Percentiles rank a stretch among this genome's conserved stretches.
Evolutionary conservation across 2,113 vertebrate species (phyloP).

Genomic region (Beaufortia kweichowensis): DNA sequence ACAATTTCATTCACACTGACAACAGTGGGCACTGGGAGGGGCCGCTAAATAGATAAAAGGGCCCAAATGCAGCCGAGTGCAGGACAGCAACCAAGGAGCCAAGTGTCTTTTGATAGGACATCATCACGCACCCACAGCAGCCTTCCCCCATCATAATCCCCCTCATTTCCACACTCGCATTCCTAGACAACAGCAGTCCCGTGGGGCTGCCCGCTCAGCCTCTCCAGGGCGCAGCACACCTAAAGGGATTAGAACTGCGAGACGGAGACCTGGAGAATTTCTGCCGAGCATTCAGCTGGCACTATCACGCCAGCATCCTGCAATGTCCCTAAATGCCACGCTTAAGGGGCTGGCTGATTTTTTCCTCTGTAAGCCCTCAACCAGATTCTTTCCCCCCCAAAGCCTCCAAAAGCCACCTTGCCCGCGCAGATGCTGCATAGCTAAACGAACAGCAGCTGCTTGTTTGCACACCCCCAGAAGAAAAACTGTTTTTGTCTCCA

Average conservation of each 20-base stretch:
- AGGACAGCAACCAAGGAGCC: conserved; percentile 68
- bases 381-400: conserved; percentile 41
- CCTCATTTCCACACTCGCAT: conserved; percentile 80
- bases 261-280: conserved; percentile 79
- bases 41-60: conserved; percentile 59
- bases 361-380: conserved; percentile 60
- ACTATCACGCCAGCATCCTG: conserved; percentile 76
- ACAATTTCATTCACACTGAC: conserved; percentile 12
- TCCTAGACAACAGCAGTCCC: conserved; percentile 81
- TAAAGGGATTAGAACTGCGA: conserved; percentile 82
- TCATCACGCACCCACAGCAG: conserved; percentile 76
- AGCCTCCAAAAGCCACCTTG: conserved; percentile 30
- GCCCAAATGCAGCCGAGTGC: conserved; percentile 69
- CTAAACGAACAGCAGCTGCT: conserved; percentile 28
- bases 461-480: not conserved
- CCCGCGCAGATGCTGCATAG: conserved; percentile 1
- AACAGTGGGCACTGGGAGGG: not conserved
- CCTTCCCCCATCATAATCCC: conserved; percentile 72
- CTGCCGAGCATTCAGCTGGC: conserved; percentile 75
- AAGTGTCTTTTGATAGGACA: conserved; percentile 75
- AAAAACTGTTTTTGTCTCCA: not conserved
- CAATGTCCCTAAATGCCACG: conserved; percentile 76
- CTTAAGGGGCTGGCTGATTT: conserved; percentile 69
- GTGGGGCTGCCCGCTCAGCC: conserved; percentile 72
- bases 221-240: conserved; percentile 79